phyloP scores from a whole-genome alignment of 2,113 vertebrate genomes.

The Atherinomorus stipes region DNA sequence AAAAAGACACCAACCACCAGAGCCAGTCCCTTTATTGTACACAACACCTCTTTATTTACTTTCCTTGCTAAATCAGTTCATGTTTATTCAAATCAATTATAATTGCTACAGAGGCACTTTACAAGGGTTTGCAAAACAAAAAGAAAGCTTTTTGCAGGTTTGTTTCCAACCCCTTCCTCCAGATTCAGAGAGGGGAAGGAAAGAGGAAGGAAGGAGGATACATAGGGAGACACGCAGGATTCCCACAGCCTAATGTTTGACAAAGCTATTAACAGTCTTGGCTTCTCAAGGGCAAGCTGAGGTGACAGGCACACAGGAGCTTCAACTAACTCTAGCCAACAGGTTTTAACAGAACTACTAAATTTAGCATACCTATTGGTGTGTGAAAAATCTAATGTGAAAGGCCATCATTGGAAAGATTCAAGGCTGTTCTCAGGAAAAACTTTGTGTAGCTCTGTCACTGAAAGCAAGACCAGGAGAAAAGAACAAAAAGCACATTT shows the following conservation, averaged over 20 bases:
- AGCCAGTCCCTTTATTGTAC: slow-evolving; percentile 83
- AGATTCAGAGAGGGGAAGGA: slow-evolving; percentile 32
- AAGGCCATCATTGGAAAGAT: slow-evolving; percentile 6
- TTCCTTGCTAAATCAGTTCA: slow-evolving; percentile 64
- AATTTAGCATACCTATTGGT: background rate
- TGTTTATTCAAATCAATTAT: slow-evolving; percentile 76
- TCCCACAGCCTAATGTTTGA: slow-evolving; percentile 33
- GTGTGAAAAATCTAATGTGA: background rate
- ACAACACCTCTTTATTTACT: slow-evolving; percentile 83
- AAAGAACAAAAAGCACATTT: slow-evolving; percentile 41
- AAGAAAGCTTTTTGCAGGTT: slow-evolving; percentile 43
- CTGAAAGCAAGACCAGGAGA: slow-evolving; percentile 59
- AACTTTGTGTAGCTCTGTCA: slow-evolving; percentile 46
- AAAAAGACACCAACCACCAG: slow-evolving; percentile 84
- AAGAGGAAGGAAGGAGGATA: slow-evolving; percentile 37
- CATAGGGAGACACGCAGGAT: slow-evolving; percentile 28
- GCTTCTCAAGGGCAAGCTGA: slow-evolving; percentile 44
- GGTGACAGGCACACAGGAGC: slow-evolving; percentile 51
- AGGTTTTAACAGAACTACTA: background rate
- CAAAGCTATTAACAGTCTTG: slow-evolving; percentile 40
- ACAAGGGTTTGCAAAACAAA: slow-evolving; percentile 70
- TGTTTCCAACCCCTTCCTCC: slow-evolving; percentile 46
- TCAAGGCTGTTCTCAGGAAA: background rate
- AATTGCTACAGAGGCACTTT: slow-evolving; percentile 83
- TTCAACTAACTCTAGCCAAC: background rate